Base-by-base conservation (phyloP, 2,113 vertebrate species). In the Cyphomyrus plagiostoma region DNA sequence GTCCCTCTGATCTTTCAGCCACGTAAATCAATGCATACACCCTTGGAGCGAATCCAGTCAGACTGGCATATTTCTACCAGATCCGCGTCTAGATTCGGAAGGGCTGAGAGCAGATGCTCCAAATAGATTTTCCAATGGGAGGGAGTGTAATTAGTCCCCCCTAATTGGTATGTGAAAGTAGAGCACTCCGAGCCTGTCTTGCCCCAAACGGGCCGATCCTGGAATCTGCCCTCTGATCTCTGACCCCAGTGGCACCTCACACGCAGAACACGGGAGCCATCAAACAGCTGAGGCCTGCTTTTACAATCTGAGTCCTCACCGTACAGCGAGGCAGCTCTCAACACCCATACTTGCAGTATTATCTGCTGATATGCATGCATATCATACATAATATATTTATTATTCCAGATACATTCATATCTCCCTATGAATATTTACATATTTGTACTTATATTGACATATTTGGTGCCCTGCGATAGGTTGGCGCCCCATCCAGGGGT, bases 111-210 rank as follows among this genome's bases (percentile, higher is more conserved):
- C 80, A 46, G 89, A 85, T 42, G 39, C 89, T 85, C 50, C 35
- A 89, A 85, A 85, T 85, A 89, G 89, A 62, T 58, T 56, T 62
- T 84, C 80, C 89, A 84, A 58, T 23, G 80, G 89, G 80, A 49
- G 3, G 58, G 66, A 50, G 83, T 90, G 62, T 42, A 92, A 91
- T 90, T 90, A 91, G 74, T 86, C 82, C 88, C 53, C 86, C 53
- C 86, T 91, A 92, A 89, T 74, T 90, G 56, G 87, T 48, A 87
- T 88, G 80, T 45, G 82, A 83, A 88, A 89, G 45, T 86, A 49
- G 88, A 90, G 87, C 46, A 87, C 88, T 21, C 74, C 77, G 52
- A 89, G 89, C 85, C 35, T 42, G 86, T 52, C 4, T 85, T 84
- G 58, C 74, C 58, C 58, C 49, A 58, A 49, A 82, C 30, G 62